Base-by-base conservation (phyloP, 2,888 invertebrate species). In the Notocelia uddmanniana region DNA sequence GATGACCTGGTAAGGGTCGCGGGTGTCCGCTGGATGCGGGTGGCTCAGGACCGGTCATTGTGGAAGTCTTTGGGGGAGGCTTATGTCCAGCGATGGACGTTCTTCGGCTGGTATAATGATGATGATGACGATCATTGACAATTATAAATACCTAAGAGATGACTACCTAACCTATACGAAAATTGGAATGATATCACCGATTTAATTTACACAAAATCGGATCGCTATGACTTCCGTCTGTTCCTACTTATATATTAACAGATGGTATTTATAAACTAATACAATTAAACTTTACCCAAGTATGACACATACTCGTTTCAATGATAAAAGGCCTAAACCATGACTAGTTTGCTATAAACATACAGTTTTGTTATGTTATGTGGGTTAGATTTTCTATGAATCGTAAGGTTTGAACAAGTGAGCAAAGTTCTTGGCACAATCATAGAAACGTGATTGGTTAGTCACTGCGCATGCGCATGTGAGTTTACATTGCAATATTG, bases 371-470 rank as follows among this genome's bases (percentile, higher is more conserved):
- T 50, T n/a, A 18, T 2, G 18, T 31, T 10, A 60, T n/a, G n/a
- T n/a, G 9, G 10, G 8, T 41, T 50, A 26, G 11, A 48, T 70
- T 70, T 70, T 15, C 58, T 19, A 31, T 64, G 41, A 66, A 66
- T 21, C 18, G 13, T 18, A 13, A 23, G 52, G 26, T 52, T 23
- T 64, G 11, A 59, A 18, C 21, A 15, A 21, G 23, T 37, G 45
- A 18, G 11, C 48, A 48, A 48, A 41, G 58, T 21, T 59, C 52
- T 52, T 13, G 9, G 18, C 31, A 15, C 26, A 59, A 66, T 71
- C 54, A 45, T 54, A 34, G 59, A 26, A 71, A 71, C 71, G 54
- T 71, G 59, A 71, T 26, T 19, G 18, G 59, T 71, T 71, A 67
- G 71, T 71, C 71, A 71, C 18, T 26, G 11, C 58, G 13, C 21